Evolutionary conservation across 2,888 invertebrate species (phyloP).

Genomic region (Dicycla oo): DNA sequence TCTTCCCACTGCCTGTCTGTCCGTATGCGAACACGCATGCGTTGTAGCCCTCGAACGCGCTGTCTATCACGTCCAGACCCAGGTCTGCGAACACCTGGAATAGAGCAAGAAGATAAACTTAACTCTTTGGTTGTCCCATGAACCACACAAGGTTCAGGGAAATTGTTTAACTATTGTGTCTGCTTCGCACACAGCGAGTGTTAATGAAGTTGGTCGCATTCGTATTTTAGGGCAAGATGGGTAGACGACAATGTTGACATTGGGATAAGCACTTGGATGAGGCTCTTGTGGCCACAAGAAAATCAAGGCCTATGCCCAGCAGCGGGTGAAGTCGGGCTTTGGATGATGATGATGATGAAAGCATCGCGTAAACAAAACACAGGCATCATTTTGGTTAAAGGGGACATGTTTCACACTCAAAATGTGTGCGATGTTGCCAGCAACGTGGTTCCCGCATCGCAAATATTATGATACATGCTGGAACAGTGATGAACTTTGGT

Average conservation of each 20-base stretch:
- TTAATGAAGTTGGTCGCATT: no score
- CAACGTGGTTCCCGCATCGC: neutral
- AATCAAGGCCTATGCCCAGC: neutral
- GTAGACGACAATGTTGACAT: neutral
- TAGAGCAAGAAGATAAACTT: neutral
- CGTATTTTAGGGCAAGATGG: no score
- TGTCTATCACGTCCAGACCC: constrained; percentile 94
- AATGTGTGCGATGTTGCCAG: neutral
- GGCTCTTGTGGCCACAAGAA: no score
- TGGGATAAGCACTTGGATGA: neutral
- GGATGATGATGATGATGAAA: no score
- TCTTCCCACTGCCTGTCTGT: constrained; percentile 97
- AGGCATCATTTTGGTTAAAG: no score
- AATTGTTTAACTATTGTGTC: no score
- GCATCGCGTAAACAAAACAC: neutral
- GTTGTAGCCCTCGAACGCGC: constrained; percentile 96
- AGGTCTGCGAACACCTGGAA: constrained; percentile 93
- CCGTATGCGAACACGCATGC: constrained; percentile 98
- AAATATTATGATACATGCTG: neutral
- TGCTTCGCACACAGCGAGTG: no score
- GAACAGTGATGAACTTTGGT: neutral
- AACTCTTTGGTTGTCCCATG: no score
- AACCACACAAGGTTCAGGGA: no score
- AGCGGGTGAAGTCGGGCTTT: no score
- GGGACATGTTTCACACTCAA: neutral